A percentile compares a stretch with the other conserved stretches of the same genome.
phyloP scores from a whole-genome alignment of 2,797 vertebrate genomes.

The Melanotaenia parkinsoni region DNA sequence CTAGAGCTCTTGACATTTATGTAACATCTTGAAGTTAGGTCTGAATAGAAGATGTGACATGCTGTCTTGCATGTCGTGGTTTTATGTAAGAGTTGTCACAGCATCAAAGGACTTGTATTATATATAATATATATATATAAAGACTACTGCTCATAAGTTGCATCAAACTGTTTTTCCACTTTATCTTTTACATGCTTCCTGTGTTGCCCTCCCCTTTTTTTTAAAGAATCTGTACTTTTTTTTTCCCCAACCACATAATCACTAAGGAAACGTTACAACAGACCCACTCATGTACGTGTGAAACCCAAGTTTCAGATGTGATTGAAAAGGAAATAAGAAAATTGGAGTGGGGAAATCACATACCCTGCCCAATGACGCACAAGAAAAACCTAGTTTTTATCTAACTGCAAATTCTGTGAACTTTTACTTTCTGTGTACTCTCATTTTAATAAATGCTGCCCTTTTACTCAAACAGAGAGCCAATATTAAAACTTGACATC shows the following conservation, averaged over 20 bases:
- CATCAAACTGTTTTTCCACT: neutral
- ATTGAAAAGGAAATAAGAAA: constrained; percentile 25
- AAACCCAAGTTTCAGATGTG: constrained; percentile 40
- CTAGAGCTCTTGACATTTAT: neutral
- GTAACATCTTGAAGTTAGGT: constrained; percentile 3
- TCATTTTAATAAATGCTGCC: constrained; percentile 13
- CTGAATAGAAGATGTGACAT: neutral
- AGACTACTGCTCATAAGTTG: neutral
- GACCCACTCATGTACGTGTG: constrained; percentile 24
- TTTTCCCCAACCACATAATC: neutral
- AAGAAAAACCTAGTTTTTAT: constrained; percentile 20
- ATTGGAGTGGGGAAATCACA: constrained; percentile 34
- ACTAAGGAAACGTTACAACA: constrained; percentile 4
- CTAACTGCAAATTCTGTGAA: constrained; percentile 27
- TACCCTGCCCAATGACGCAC: constrained; percentile 17
- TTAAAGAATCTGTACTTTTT: neutral
- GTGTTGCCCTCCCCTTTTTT: neutral
- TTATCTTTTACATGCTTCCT: neutral
- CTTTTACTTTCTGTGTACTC: constrained; percentile 2
- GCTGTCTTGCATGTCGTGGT: neutral
- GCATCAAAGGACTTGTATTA: neutral
- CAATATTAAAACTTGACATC: constrained; percentile 22
- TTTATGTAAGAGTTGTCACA: constrained; percentile 19
- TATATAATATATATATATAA: too few relatives aligned
- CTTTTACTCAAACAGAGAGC: constrained; percentile 37